phyloP scores from a whole-genome alignment of 2,113 vertebrate species.

The rabbit (Oryctolagus cuniculus) region mOryCun1.1 NC_091439.1:125226501-125227000 shows the following conservation, averaged over 20 bases:
- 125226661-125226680: slow-evolving; percentile 4
- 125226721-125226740: not conserved
- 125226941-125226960: not conserved
- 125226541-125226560: not conserved
- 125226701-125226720: not conserved
- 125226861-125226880: not conserved
- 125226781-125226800: not conserved
- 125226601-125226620: not conserved
- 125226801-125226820: not conserved
- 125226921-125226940: not conserved
- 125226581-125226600: not conserved
- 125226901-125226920: not conserved
- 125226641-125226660: not conserved
- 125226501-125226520: not conserved
- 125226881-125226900: not conserved
- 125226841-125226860: not conserved
- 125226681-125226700: not conserved
- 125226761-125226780: not conserved
- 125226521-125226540: not conserved
- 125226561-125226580: slow-evolving; percentile 6
- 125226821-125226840: not conserved
- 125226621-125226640: not conserved
- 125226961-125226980: not conserved
- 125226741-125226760: not conserved
- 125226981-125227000: not conserved